Base-by-base conservation (phyloP, 1,140 invertebrate species). In the Drosophila varians region DNA sequence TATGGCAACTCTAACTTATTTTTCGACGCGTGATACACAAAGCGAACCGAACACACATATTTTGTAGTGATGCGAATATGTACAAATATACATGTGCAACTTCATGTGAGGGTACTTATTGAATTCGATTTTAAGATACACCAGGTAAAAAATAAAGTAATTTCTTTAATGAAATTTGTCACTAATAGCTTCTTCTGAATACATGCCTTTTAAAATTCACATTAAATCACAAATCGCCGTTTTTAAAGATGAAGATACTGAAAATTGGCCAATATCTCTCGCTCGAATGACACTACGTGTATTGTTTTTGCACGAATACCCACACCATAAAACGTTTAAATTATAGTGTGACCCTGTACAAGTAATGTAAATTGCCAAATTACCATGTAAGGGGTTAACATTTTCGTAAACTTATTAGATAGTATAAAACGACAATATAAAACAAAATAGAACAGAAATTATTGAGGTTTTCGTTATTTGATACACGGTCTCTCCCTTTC, bases 1-100 rank as follows among this genome's bases (percentile, higher is more conserved):
- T 55, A 58, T 77, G 80, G 62, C 80, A 86, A 86, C 80, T 70
- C 80, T 73, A 8, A 42, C 40, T 46, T 31, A 38, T 19, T 57
- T 56, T 57, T 18, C 28, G 28, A 70, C 36, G 28, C 34, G 56
- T 23, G 42, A 45, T 58, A 58, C 53, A 51, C 36, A 21, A 48
- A 43, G 21, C 16, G 5, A 48, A 49, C 31, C 14, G 16, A 26
- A 42, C 38, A 42, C 38, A 42, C 16, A 7, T 36, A 28, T 42
- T 40, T 16, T 43, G 16, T 16, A 54, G 14, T 43, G 9, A 14
- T 43, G 12, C 19, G 2, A 23, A 45, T 16, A 11, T 18, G 18
- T 16, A 19, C 8, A 42, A 3, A n/a, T 3, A 46, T 25, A 48
- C 54, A 36, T 19, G 45, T 36, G n/a, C 12, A 31, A 8, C 14